Percentiles rank a stretch among this genome's conserved stretches.
These are phyloP conservation scores for Cyaniris semiargus DNA, from an alignment of 2,888 invertebrate species.

Conservation along the genomic window DNA sequence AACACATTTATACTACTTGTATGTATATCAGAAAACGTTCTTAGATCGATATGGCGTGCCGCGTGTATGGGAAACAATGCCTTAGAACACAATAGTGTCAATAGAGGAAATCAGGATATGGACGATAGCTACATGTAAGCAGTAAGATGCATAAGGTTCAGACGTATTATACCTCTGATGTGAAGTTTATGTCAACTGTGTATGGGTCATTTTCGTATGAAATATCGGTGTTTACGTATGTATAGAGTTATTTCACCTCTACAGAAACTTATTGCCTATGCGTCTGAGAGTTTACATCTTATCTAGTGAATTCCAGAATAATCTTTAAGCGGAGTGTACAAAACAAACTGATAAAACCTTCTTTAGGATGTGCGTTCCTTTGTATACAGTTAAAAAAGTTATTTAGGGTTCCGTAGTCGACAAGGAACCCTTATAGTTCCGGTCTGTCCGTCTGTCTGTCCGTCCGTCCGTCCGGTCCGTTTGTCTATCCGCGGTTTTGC, in stretches of 20 bases:
- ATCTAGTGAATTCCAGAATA: background rate
- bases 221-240: background rate
- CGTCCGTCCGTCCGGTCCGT: too few relatives aligned
- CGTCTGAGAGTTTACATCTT: background rate
- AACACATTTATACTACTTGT: conserved; percentile 42
- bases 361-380: too few relatives aligned
- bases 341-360: background rate
- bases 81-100: conserved; percentile 62
- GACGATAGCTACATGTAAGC: conserved; percentile 51
- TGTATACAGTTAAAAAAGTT: too few relatives aligned
- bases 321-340: background rate
- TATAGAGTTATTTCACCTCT: background rate
- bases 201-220: background rate
- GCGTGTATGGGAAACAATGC: conserved; percentile 69
- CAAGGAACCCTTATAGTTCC: too few relatives aligned
- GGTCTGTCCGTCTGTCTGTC: too few relatives aligned
- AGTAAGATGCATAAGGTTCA: conserved; percentile 56
- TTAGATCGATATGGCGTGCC: conserved; percentile 56
- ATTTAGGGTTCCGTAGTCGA: too few relatives aligned
- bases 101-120: conserved; percentile 58
- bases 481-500: too few relatives aligned
- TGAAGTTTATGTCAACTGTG: background rate
- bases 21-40: conserved; percentile 38
- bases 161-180: background rate
- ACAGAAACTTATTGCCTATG: background rate